Percentiles rank a stretch among this genome's conserved stretches.
These are phyloP conservation scores for Stigmatopora argus DNA, from an alignment of 2,113 vertebrate species.

Conservation along the genomic window DNA sequence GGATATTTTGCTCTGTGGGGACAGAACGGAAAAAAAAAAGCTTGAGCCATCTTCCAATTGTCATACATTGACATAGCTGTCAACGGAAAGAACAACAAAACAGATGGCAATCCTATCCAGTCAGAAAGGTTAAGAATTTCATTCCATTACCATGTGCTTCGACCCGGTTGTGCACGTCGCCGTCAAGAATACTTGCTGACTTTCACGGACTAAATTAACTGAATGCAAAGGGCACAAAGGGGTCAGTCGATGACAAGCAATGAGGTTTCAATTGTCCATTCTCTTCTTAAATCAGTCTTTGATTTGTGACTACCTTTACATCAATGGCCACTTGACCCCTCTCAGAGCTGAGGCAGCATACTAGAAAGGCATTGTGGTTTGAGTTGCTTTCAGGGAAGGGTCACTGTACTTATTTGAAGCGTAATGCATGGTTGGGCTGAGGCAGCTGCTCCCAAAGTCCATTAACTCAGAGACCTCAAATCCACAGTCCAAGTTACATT, in stretches of 20 bases:
- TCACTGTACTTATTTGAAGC: constrained; percentile 17
- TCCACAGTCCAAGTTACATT: constrained; percentile 15
- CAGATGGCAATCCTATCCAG: not conserved
- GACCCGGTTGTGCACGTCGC: not conserved
- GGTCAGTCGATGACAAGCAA: not conserved
- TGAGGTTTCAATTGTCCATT: not conserved
- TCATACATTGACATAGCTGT: not conserved
- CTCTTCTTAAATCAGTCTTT: not conserved
- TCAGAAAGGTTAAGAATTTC: not conserved
- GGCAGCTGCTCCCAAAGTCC: constrained; percentile 20
- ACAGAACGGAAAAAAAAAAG: not conserved
- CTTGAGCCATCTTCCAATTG: not conserved
- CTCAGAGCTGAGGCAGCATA: constrained; percentile 7
- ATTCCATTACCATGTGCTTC: not conserved
- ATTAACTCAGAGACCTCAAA: constrained; percentile 24
- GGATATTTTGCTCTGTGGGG: not conserved
- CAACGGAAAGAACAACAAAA: not conserved
- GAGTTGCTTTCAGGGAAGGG: constrained; percentile 8
- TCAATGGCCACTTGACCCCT: not conserved
- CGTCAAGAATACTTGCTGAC: not conserved
- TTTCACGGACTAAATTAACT: not conserved
- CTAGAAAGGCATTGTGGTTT: not conserved
- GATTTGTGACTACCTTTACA: constrained; percentile 13
- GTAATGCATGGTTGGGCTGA: constrained; percentile 12
- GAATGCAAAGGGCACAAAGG: not conserved